These are phyloP conservation scores for Exocentrus adspersus DNA, from an alignment of 2,888 invertebrate genomes.

Conservation along the genomic window DNA sequence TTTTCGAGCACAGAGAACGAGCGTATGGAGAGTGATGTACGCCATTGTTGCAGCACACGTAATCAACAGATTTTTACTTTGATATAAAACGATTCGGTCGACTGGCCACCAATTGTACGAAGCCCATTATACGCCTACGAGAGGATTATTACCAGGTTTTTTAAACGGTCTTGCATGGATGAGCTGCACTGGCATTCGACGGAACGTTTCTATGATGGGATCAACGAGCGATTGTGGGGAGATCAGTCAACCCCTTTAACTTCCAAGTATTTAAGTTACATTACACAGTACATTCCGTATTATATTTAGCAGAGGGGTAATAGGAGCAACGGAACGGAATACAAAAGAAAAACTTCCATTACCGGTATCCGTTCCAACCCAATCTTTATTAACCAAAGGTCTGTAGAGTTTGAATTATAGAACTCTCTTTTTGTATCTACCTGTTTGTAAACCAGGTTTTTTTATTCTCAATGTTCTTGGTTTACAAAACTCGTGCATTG, in stretches of 20 bases:
- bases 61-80: constrained; percentile 63
- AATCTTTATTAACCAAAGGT: too few species aligned
- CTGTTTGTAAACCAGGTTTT: too few species aligned
- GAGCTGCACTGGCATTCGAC: constrained; percentile 9
- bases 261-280: too few species aligned
- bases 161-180: constrained; percentile 20
- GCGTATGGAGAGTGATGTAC: constrained; percentile 36
- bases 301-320: too few species aligned
- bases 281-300: too few species aligned
- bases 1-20: constrained; percentile 11
- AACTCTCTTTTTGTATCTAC: too few species aligned
- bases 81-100: constrained; percentile 59
- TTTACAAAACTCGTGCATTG: too few species aligned
- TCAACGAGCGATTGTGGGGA: background rate
- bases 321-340: too few species aligned
- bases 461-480: too few species aligned
- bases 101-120: constrained; percentile 61
- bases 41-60: constrained; percentile 58
- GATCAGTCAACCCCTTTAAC: background rate
- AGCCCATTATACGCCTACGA: constrained; percentile 57
- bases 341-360: too few species aligned
- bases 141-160: constrained; percentile 20
- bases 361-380: too few species aligned
- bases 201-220: background rate
- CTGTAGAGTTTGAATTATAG: too few species aligned